phyloP scores from a whole-genome alignment of 2,797 vertebrate genomes.

The Catamblyrhynchus diadema region DNA sequence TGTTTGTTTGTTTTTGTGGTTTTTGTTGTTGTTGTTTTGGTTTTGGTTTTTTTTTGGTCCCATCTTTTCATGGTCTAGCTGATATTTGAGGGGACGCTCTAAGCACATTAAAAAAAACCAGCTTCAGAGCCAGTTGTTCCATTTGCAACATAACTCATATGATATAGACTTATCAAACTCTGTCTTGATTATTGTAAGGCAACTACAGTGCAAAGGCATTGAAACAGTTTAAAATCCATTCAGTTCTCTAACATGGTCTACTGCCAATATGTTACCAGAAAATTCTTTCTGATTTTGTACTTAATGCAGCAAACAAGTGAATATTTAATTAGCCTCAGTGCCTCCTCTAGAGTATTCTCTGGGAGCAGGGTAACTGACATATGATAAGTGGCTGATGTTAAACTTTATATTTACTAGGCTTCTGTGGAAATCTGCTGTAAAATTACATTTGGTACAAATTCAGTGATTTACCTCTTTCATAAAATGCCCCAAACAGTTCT shows the following conservation, averaged over 20 bases:
- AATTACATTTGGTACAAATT: not conserved
- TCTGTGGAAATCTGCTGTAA: not conserved
- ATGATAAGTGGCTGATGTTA: not conserved
- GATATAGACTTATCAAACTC: not conserved
- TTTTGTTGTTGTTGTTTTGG: no score
- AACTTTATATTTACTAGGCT: not conserved
- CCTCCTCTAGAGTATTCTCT: not conserved
- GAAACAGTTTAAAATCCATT: not conserved
- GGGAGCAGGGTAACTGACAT: not conserved
- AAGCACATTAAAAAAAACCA: not conserved
- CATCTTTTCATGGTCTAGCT: not conserved
- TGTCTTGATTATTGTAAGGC: not conserved
- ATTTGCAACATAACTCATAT: not conserved
- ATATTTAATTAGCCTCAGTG: not conserved
- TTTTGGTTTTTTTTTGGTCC: not conserved
- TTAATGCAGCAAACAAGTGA: not conserved
- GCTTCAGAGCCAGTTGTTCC: not conserved
- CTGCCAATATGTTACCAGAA: not conserved
- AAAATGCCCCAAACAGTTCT: not conserved
- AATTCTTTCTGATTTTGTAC: not conserved
- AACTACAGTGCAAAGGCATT: not conserved
- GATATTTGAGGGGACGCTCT: not conserved
- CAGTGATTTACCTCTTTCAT: not conserved
- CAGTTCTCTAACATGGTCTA: not conserved
- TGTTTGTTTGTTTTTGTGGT: no score